A percentile compares a stretch with the other conserved stretches of the same genome.
These are phyloP conservation scores for Andrena camellia DNA, from an alignment of 2,888 invertebrate species.

Conservation along the genomic window DNA sequence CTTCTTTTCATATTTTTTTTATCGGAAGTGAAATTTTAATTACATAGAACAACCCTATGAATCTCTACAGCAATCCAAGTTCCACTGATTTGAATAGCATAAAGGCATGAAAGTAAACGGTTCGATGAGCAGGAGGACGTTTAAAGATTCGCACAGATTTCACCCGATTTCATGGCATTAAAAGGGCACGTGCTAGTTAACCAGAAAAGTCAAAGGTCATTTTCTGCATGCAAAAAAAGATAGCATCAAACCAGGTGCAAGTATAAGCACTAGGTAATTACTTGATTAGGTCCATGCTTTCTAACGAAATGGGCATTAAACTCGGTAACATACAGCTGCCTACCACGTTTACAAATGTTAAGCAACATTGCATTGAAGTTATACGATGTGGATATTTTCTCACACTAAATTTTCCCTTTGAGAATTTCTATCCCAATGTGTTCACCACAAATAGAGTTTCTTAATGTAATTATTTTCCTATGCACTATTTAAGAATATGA, in stretches of 20 bases:
- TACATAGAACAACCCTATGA: background rate
- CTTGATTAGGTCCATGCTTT: slow-evolving; percentile 35
- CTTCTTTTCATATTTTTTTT: background rate
- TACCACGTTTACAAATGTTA: background rate
- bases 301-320: background rate
- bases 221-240: slow-evolving; percentile 56
- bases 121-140: background rate
- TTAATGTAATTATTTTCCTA: background rate
- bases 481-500: background rate
- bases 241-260: slow-evolving; percentile 33
- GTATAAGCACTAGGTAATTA: slow-evolving; percentile 40
- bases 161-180: slow-evolving; percentile 15
- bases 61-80: no score
- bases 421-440: no score
- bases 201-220: slow-evolving; percentile 55
- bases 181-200: slow-evolving; percentile 57
- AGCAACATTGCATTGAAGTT: background rate
- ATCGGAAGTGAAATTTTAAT: background rate
- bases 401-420: no score
- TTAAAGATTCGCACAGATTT: slow-evolving; percentile 37
- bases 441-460: no score
- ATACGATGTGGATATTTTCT: no score
- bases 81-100: background rate
- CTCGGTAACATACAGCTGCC: background rate
- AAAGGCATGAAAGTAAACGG: background rate